phyloP scores from a whole-genome alignment of 1,140 invertebrate genomes.

The Lepidotrigona ventralis region DNA sequence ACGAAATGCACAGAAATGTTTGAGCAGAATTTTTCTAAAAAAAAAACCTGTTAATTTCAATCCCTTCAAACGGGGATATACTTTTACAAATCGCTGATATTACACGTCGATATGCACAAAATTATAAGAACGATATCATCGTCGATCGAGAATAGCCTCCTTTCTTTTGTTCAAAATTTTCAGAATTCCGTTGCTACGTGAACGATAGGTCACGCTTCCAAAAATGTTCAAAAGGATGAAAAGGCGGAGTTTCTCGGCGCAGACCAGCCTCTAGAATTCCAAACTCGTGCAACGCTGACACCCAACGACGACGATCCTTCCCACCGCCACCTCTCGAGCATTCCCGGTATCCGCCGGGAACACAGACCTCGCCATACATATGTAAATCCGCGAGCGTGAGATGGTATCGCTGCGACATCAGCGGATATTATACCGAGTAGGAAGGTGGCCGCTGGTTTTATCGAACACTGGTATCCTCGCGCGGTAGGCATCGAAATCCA shows the following conservation, averaged over 20 bases:
- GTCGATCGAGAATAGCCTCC: too few relatives aligned
- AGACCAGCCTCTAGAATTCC: not conserved
- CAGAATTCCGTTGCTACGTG: too few relatives aligned
- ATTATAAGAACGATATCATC: not conserved
- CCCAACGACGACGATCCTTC: not conserved
- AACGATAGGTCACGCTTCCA: too few relatives aligned
- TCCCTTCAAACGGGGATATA: not conserved
- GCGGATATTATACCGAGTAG: slow-evolving; percentile 10
- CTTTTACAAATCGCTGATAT: not conserved
- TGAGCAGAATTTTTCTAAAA: too few relatives aligned
- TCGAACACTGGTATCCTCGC: slow-evolving; percentile 20
- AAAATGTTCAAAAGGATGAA: too few relatives aligned
- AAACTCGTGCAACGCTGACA: not conserved
- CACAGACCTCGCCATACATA: not conserved
- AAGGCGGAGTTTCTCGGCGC: too few relatives aligned
- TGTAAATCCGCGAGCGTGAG: slow-evolving; percentile 4
- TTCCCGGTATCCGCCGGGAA: too few relatives aligned
- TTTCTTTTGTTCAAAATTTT: too few relatives aligned
- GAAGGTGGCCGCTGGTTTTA: slow-evolving; percentile 7
- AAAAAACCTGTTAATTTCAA: not conserved
- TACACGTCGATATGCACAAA: too few relatives aligned
- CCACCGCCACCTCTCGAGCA: too few relatives aligned
- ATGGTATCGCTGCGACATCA: not conserved
- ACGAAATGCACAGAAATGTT: too few relatives aligned
- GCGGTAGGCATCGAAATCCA: slow-evolving; percentile 24